Conservation (phyloP, 2,797 vertebrate genomes). For the Balearica regulorum region DNA sequence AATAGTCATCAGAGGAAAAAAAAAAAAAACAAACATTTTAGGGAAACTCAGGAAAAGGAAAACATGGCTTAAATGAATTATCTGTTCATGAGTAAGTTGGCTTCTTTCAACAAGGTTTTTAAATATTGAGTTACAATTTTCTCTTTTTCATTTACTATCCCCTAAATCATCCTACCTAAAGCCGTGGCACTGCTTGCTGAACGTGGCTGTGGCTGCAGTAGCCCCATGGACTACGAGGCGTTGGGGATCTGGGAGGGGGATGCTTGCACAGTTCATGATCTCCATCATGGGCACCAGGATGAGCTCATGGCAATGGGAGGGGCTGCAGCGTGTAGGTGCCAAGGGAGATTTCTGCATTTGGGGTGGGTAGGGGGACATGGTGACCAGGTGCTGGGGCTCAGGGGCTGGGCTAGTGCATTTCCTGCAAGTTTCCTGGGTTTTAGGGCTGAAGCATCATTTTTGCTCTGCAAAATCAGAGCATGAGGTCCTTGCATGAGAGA, state of each 20-base stretch:
- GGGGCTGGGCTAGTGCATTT: neutral
- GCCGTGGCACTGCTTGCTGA: neutral
- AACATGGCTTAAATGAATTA: neutral
- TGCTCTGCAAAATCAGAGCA: neutral
- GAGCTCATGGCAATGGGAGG: neutral
- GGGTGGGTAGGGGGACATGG: neutral
- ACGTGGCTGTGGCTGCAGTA: neutral
- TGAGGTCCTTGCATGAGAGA: neutral
- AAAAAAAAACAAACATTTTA: no score
- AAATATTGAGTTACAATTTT: neutral
- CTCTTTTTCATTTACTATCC: neutral
- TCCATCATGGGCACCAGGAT: neutral
- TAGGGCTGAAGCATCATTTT: neutral
- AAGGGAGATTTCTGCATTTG: neutral
- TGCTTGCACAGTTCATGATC: fast-evolving
- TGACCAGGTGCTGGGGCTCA: neutral
- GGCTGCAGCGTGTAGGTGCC: neutral
- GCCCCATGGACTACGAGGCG: fast-evolving
- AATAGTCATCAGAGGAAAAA: neutral
- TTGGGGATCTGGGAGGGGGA: neutral
- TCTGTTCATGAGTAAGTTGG: neutral
- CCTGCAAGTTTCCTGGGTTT: neutral
- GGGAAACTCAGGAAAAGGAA: neutral
- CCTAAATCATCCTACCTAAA: no score
- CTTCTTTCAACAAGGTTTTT: neutral